Percentiles rank a stretch among this genome's conserved stretches.
Conservation (phyloP, 2,888 invertebrate species). For the Idaea aversata region DNA sequence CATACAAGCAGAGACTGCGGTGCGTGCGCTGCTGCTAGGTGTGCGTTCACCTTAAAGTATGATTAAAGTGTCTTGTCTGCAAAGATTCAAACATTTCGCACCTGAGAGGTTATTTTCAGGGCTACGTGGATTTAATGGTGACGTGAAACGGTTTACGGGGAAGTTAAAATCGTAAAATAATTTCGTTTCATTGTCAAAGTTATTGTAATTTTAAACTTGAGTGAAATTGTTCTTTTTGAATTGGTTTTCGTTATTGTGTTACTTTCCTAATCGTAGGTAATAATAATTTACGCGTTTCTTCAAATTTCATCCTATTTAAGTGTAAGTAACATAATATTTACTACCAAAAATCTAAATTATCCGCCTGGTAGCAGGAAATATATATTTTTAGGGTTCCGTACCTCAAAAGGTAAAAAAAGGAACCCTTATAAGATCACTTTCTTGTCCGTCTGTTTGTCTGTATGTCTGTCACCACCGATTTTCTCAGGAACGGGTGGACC, state of each 20-base stretch:
- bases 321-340: too few species aligned
- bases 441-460: too few species aligned
- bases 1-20: too few species aligned
- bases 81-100: not conserved
- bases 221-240: constrained; percentile 1
- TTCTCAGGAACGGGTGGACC: too few species aligned
- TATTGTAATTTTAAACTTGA: not conserved
- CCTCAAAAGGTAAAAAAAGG: too few species aligned
- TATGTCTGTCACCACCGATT: too few species aligned
- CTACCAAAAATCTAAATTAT: too few species aligned
- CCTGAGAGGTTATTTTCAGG: not conserved
- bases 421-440: too few species aligned
- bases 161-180: not conserved
- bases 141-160: not conserved
- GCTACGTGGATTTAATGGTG: not conserved
- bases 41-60: too few species aligned
- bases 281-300: not conserved
- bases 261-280: not conserved
- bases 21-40: too few species aligned
- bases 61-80: not conserved
- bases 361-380: too few species aligned
- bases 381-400: too few species aligned
- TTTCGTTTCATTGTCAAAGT: not conserved
- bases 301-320: not conserved
- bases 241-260: not conserved